Evolutionary conservation across 2,797 vertebrate species (phyloP).

Genomic region (Sebastes reedi): DNA sequence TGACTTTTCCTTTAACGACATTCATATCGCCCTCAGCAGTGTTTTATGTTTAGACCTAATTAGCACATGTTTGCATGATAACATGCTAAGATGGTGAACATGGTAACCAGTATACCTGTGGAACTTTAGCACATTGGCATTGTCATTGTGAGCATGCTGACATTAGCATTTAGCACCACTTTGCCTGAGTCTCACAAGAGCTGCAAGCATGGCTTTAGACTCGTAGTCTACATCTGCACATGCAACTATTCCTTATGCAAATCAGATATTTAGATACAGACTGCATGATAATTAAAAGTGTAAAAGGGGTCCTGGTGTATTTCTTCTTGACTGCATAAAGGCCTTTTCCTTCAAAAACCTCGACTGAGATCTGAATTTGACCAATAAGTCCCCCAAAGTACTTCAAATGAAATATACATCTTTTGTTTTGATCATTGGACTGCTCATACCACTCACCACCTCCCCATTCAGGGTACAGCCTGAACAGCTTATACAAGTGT

Average conservation of each 20-base stretch:
- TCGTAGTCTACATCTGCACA: neutral
- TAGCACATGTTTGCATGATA: neutral
- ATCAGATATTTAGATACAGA: neutral
- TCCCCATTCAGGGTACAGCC: neutral
- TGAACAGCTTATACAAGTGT: neutral
- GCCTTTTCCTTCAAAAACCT: neutral
- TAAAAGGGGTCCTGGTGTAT: neutral
- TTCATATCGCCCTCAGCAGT: neutral
- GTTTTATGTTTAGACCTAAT: neutral
- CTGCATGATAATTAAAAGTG: neutral
- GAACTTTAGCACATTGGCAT: neutral
- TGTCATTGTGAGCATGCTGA: neutral
- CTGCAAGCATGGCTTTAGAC: neutral
- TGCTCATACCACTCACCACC: neutral
- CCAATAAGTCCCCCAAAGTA: no score
- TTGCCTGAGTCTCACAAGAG: neutral
- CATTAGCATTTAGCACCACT: neutral
- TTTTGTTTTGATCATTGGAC: neutral
- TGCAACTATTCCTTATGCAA: neutral
- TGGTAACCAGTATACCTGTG: neutral
- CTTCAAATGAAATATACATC: no score
- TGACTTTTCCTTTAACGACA: neutral
- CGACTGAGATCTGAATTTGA: neutral
- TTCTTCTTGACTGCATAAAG: neutral
- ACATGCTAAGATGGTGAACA: neutral